Percentiles rank a stretch among this genome's conserved stretches.
Evolutionary conservation across 2,797 vertebrate species (phyloP).

Genomic region (Typhlichthys eigenmanni): DNA sequence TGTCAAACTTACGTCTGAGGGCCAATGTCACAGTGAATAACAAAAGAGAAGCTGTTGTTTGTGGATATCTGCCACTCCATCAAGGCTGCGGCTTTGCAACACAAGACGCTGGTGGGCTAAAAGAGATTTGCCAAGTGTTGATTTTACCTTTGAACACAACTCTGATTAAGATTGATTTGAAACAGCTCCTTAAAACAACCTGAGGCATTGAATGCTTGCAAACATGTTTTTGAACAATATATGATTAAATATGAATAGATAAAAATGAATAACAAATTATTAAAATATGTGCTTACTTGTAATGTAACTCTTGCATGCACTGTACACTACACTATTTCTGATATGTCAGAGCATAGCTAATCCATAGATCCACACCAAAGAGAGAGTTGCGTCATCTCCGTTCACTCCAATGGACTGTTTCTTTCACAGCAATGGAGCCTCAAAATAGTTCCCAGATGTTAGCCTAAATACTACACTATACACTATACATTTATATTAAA

Average conservation of each 20-base stretch:
- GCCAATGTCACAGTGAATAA: slow-evolving; percentile 48
- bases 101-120: slow-evolving; percentile 56
- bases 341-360: no score
- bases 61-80: slow-evolving; percentile 67
- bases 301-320: slow-evolving; percentile 33
- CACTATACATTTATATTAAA: no score
- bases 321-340: neutral
- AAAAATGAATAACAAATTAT: slow-evolving; percentile 19
- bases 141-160: slow-evolving; percentile 74
- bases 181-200: slow-evolving; percentile 70
- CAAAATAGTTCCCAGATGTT: no score
- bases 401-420: no score
- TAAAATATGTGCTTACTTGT: neutral
- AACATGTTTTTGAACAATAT: slow-evolving; percentile 65
- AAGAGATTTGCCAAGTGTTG: slow-evolving; percentile 68
- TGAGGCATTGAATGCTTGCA: slow-evolving; percentile 58
- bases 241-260: slow-evolving; percentile 42
- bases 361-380: no score
- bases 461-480: no score
- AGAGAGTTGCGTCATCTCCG: no score
- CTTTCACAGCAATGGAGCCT: no score
- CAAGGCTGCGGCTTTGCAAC: slow-evolving; percentile 43
- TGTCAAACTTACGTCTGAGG: slow-evolving; percentile 30
- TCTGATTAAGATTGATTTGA: slow-evolving; percentile 70
- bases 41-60: slow-evolving; percentile 52